Evolutionary conservation across 30 jellyfish, hydroid and myxozoan genomes (phyloP).

Genomic region (Pelagia noctiluca): DNA sequence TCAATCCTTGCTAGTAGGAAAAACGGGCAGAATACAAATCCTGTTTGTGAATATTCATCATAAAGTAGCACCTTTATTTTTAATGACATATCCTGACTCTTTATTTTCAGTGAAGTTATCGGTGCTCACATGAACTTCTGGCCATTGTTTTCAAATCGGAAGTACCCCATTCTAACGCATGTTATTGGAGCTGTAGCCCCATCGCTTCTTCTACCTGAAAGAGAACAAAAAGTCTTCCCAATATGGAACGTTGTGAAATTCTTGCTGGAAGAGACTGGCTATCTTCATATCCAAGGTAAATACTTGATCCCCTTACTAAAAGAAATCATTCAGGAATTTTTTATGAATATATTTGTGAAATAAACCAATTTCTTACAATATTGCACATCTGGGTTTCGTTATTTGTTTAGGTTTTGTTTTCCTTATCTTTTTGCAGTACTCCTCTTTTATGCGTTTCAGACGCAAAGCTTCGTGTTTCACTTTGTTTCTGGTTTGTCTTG

Average conservation of each 20-base stretch:
- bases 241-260: neutral
- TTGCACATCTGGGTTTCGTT: too few relatives aligned
- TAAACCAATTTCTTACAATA: too few relatives aligned
- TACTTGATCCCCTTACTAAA: too few relatives aligned
- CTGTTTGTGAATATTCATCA: neutral
- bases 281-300: constrained; percentile 64
- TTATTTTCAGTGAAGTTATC: constrained; percentile 35
- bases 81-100: neutral
- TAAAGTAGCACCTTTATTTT: neutral
- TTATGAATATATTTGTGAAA: too few relatives aligned
- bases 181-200: constrained; percentile 60
- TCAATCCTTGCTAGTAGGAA: too few relatives aligned
- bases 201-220: constrained; percentile 44
- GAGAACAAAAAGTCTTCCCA: constrained; percentile 47
- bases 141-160: constrained; percentile 15
- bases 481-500: too few relatives aligned
- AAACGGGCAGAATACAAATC: too few relatives aligned
- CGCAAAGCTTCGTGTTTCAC: too few relatives aligned
- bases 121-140: constrained; percentile 64
- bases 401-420: too few relatives aligned
- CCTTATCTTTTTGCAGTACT: too few relatives aligned
- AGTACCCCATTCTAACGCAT: constrained; percentile 43
- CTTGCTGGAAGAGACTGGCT: constrained; percentile 45
- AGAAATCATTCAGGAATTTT: too few relatives aligned
- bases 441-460: too few relatives aligned